These are phyloP conservation scores for Carposina sasakii DNA, from an alignment of 1,140 invertebrate genomes.

Conservation along the genomic window DNA sequence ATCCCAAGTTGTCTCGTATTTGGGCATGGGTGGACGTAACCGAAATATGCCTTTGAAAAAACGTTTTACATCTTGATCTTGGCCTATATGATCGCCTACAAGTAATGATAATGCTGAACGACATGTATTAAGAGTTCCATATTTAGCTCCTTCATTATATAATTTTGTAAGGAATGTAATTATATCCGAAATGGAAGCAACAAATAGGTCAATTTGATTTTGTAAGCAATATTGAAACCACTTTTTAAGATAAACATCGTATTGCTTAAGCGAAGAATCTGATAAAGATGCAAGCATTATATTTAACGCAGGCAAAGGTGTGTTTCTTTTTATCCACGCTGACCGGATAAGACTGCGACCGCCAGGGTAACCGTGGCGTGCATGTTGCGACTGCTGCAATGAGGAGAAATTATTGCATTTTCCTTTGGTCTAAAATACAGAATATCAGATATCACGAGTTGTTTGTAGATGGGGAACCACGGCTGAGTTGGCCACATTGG, in stretches of 20 bases:
- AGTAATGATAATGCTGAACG: not conserved
- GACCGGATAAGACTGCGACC: not conserved
- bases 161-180: not conserved
- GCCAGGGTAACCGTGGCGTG: not conserved
- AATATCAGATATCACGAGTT: not conserved
- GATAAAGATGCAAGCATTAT: not conserved
- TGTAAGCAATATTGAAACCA: not conserved
- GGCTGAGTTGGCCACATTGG: constrained; percentile 28
- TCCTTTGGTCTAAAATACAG: not conserved
- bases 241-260: not conserved
- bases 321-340: not conserved
- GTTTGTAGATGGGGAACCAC: not conserved
- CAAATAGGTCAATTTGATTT: not conserved
- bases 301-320: not conserved
- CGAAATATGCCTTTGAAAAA: constrained; percentile 5
- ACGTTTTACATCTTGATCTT: not conserved
- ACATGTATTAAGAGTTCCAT: not conserved
- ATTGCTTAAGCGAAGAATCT: not conserved
- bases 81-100: not conserved
- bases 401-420: not conserved
- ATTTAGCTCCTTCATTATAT: not conserved
- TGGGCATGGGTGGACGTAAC: not conserved
- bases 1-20: not conserved
- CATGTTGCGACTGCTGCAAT: not conserved
- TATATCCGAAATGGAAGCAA: not conserved